Base-by-base conservation (phyloP, 1,140 invertebrate genomes). In the Heliconius himera region DNA sequence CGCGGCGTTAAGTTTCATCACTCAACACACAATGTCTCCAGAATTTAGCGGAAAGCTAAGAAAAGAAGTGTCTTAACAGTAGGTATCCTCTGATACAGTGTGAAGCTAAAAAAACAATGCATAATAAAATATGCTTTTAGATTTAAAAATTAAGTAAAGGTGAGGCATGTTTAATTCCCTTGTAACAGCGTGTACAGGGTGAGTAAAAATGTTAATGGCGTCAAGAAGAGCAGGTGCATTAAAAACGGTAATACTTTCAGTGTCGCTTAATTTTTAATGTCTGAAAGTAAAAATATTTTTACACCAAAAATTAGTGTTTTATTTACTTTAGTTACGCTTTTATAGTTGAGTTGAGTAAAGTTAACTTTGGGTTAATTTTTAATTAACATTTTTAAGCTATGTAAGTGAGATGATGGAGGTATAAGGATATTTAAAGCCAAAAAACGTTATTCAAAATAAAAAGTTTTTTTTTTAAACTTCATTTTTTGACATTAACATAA, bases 181-280 rank as follows among this genome's bases (percentile, higher is more conserved):
- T 66, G 60, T 66, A 66, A 29, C 60, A 66, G 22, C 60, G 60
- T 60, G 54, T 66, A 66, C 60, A 29, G 60, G 9, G 22, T 66
- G 60, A 66, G 60, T 66, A 66, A 66, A 66, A 66, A 66, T 66
- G 26, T 66, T 66, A 66, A 66, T 66, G 60, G 60, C 60, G 60
- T 66, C 60, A 66, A 66, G 60, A 29, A 66, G 60, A 66, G 60
- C 60, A 66, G 60, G 60, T 66, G 60, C 60, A 66, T 29, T 66
- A 66, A 66, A 66, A 66, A 66, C 22, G 60, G 60, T 66, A 66
- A 66, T 66, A 66, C 60, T 66, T 66, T 66, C 60, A 66, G 60
- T 66, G 60, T 66, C 60, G 60, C 60, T 66, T 66, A 66, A 66
- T 66, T 66, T 66, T 66, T 66, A 66, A 66, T 66, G 60, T 66